Conservation (phyloP, 2,888 invertebrate genomes). For the Diarsia rubi region DNA sequence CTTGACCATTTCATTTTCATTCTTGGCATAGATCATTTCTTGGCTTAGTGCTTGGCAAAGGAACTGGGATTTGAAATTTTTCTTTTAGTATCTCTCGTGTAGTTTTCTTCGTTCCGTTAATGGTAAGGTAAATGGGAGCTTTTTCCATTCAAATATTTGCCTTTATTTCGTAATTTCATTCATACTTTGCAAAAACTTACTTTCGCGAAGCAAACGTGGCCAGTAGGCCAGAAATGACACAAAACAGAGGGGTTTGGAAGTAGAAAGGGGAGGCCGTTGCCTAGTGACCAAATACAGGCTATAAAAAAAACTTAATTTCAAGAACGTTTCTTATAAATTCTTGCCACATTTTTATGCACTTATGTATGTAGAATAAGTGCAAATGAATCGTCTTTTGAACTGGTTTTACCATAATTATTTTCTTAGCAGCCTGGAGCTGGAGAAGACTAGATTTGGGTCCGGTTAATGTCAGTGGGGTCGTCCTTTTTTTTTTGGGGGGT, state of each 20-base stretch:
- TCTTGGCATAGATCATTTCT: constrained; percentile 13
- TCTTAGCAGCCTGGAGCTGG: not conserved
- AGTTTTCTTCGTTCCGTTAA: constrained; percentile 18
- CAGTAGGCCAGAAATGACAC: not conserved
- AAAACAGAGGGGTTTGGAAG: not conserved
- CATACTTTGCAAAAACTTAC: not conserved
- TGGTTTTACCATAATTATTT: not conserved
- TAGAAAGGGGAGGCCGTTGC: not conserved
- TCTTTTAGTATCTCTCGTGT: not conserved
- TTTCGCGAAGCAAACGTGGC: not conserved
- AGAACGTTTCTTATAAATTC: not conserved
- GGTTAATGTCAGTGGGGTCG: constrained; percentile 11
- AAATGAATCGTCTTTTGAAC: not conserved
- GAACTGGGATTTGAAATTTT: constrained; percentile 5
- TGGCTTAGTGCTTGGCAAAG: constrained; percentile 7
- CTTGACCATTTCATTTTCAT: constrained; percentile 16
- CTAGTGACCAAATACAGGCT: not conserved
- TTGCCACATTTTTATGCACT: not conserved
- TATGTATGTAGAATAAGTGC: too few relatives aligned
- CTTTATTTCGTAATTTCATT: not conserved
- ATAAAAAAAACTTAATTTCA: not conserved
- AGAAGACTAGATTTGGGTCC: not conserved
- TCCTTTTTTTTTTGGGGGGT: too few relatives aligned
- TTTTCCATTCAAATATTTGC: not conserved
- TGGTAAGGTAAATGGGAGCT: constrained; percentile 9